These are phyloP conservation scores for Sturnus vulgaris DNA, from an alignment of 2,113 vertebrate species.

Conservation along the genomic window DNA sequence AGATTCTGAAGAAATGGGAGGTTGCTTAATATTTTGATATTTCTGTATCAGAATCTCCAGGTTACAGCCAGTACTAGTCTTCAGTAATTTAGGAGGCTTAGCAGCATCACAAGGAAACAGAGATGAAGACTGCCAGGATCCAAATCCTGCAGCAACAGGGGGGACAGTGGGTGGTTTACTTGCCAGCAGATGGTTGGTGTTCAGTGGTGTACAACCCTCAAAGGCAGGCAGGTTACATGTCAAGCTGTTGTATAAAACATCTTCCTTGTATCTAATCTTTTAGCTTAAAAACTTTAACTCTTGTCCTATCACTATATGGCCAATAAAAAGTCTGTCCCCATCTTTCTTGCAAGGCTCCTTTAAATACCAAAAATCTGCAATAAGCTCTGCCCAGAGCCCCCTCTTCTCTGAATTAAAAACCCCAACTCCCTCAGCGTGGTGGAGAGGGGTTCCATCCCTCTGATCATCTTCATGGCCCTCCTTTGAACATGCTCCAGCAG, in stretches of 20 bases:
- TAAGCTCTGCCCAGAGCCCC: neutral
- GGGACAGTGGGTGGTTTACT: neutral
- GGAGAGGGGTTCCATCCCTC: neutral
- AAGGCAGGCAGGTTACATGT: neutral
- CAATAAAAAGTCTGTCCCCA: neutral
- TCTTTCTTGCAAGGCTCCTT: neutral
- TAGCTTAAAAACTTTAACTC: neutral
- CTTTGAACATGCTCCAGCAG: neutral
- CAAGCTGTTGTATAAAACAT: neutral
- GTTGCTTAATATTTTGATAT: neutral
- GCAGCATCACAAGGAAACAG: neutral
- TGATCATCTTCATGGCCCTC: neutral
- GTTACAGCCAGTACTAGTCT: neutral
- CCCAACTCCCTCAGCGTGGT: neutral
- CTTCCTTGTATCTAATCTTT: neutral
- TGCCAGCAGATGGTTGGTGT: neutral
- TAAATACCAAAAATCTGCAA: neutral
- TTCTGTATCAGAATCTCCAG: neutral
- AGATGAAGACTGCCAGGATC: neutral
- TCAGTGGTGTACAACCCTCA: fast-evolving
- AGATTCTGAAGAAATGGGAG: neutral
- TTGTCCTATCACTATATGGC: neutral
- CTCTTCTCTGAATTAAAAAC: too few relatives aligned
- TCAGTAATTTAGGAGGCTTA: neutral
- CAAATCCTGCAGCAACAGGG: neutral